Base-by-base conservation (phyloP, 1,140 invertebrate species). In the Drosophila burlai region DNA sequence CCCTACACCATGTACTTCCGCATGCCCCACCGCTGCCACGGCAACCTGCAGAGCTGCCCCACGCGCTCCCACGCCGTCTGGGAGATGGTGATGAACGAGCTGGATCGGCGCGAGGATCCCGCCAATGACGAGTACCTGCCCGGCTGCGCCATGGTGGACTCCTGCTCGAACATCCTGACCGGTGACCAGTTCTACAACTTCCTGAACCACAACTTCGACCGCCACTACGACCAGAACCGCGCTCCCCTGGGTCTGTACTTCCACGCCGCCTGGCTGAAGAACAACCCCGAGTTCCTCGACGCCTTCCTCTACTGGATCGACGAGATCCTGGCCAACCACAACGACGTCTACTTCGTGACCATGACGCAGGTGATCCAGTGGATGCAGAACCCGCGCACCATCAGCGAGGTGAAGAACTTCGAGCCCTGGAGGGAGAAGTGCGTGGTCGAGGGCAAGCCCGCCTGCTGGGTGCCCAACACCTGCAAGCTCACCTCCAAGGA, bases 21-120 rank as follows among this genome's bases (percentile, higher is more conserved):
- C 63, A 99, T 99, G 97, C 98, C 98, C 0, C 98, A 98, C 91
- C 95, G 97, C 61, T 99, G 98, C 91, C 98, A 98, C 93, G 98
- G 98, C 64, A 98, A 99, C 93, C 94, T 97, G 34, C 98, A 98
- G 93, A 97, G 96, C 85, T 99, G 98, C 90, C 98, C 98, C 16
- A 98, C 98, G 1, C 96, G 97, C 92, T 97, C 94, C 74, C 98
- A 98, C 92, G 97, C 98, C 29, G 97, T 98, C 13, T 99, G 98
- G 98, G 98, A 99, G 94, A 98, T 99, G 97, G 97, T 98, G n/a
- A 97, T 99, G 96, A 99, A 99, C 92, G 98, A 99, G 93, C 93
- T 98, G 81, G 98, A 99, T 94, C 95, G 97, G 71, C 95, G 98
- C 69, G 98, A 98, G 93, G 97, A 98, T 92, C 97, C 97, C 0